phyloP scores from a whole-genome alignment of 2,797 vertebrate genomes.

The Anomalospiza imberbis region DNA sequence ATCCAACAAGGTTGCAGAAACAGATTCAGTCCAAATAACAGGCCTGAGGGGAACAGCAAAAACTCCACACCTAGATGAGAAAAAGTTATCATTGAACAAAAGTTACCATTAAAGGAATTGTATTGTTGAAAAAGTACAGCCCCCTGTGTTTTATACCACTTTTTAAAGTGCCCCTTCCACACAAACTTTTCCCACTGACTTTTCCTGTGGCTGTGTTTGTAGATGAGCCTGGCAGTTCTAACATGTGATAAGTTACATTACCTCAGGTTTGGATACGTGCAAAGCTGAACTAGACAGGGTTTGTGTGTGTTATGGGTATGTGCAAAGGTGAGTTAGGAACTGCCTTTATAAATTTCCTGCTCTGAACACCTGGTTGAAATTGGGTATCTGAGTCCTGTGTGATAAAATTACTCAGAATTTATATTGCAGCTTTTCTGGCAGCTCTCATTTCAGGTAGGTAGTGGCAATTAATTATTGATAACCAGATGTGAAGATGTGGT shows the following conservation, averaged over 20 bases:
- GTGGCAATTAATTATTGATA: not conserved
- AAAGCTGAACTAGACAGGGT: not conserved
- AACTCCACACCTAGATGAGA: not conserved
- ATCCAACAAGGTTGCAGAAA: rapidly evolving
- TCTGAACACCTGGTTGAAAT: not conserved
- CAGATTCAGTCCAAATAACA: too few species aligned
- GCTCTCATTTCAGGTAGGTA: not conserved
- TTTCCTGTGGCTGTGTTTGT: not conserved
- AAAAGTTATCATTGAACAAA: not conserved
- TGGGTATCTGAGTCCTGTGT: rapidly evolving
- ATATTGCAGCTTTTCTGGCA: not conserved
- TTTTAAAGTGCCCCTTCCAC: not conserved
- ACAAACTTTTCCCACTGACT: not conserved
- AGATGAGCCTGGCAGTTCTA: rapidly evolving
- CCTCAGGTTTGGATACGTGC: rapidly evolving
- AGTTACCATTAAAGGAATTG: not conserved
- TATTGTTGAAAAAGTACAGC: not conserved
- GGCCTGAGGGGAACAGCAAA: not conserved
- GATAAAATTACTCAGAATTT: not conserved
- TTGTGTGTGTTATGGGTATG: not conserved
- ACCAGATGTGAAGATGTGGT: rapidly evolving
- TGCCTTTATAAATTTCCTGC: not conserved
- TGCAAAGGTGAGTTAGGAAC: not conserved
- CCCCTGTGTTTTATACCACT: rapidly evolving
- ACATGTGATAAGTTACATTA: rapidly evolving